phyloP scores from a whole-genome alignment of 1,140 invertebrate genomes.

The Myzus persicae region DNA sequence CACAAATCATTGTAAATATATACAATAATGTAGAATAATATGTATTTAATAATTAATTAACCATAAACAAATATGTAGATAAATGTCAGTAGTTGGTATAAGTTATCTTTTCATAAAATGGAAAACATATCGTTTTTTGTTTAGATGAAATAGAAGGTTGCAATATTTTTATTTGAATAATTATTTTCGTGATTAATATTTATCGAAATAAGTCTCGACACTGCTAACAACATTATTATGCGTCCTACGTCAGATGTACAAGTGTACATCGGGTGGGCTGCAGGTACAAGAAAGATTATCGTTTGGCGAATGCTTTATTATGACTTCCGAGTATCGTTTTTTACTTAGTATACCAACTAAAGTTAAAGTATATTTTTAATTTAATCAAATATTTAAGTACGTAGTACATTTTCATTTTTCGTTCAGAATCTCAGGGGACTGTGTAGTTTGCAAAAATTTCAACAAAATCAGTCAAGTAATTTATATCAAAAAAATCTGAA shows the following conservation, averaged over 20 bases:
- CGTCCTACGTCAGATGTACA: neutral
- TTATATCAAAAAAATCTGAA: neutral
- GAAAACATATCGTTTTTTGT: neutral
- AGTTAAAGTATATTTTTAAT: neutral
- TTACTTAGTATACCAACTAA: constrained; percentile 3
- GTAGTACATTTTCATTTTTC: neutral
- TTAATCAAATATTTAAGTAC: neutral
- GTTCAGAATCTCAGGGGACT: neutral
- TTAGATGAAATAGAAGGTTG: accelerated
- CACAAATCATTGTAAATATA: too few species aligned
- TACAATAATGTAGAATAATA: too few species aligned
- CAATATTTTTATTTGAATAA: neutral
- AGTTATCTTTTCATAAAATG: too few species aligned
- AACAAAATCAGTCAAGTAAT: constrained; percentile 15
- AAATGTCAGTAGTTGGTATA: too few species aligned
- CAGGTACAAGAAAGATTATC: neutral
- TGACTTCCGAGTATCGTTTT: neutral
- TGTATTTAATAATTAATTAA: too few species aligned
- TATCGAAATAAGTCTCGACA: neutral
- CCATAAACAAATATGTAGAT: too few species aligned
- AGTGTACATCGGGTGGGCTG: neutral
- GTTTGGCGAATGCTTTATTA: neutral
- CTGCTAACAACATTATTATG: neutral
- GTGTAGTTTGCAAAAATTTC: neutral
- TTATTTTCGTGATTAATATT: too few species aligned